A percentile compares a stretch with the other conserved stretches of the same genome.
Conservation (phyloP, 2,888 invertebrate genomes). For the Rugalucina vietnamica region DNA sequence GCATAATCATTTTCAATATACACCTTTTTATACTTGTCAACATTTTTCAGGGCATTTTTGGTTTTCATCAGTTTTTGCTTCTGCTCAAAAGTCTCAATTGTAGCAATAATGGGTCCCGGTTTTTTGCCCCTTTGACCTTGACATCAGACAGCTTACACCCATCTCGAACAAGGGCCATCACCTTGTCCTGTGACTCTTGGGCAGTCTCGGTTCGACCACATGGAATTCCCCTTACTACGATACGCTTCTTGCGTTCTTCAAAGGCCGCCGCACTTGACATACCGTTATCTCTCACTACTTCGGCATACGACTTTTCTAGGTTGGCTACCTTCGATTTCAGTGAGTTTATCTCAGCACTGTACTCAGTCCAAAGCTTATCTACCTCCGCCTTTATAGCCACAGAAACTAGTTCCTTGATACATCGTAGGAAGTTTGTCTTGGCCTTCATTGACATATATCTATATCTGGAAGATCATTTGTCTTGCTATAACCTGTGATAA, state of each 20-base stretch:
- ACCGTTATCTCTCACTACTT: neutral
- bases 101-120: neutral
- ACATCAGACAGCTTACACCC: neutral
- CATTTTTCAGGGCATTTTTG: neutral
- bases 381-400: neutral
- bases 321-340: neutral
- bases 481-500: too few species aligned
- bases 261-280: neutral
- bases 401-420: conserved; percentile 4
- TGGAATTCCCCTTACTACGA: neutral
- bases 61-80: neutral
- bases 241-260: neutral
- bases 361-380: neutral
- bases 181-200: neutral
- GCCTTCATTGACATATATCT: too few species aligned
- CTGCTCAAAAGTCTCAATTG: neutral
- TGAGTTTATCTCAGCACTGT: neutral
- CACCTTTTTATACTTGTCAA: neutral
- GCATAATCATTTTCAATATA: conserved; percentile 11
- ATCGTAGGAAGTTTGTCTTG: too few species aligned
- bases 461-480: too few species aligned
- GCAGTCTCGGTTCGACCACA: neutral
- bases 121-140: neutral
- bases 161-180: neutral
- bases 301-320: neutral